Base-by-base conservation (phyloP, 2,888 invertebrate species). In the Caenorhabditis uteleia region DNA sequence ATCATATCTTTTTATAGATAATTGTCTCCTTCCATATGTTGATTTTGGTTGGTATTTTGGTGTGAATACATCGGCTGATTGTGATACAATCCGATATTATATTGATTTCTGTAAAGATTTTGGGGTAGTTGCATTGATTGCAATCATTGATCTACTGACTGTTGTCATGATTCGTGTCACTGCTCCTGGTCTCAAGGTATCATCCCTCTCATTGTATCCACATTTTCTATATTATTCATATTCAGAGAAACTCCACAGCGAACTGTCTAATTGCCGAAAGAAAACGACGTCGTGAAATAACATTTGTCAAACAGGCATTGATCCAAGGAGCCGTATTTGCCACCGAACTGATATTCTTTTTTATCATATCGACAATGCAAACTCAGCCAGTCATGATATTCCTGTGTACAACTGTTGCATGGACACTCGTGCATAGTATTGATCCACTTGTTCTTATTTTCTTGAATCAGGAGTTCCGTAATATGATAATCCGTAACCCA, bases 1-100 rank as follows among this genome's bases (percentile, higher is more conserved):
- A 29, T 40, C 23, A 25, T 25, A 25, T 43, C 14, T 38, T 1
- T 45, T 58, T 59, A 20, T 50, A 61, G 61, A 61, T 39, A 61
- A 61, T 25, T 61, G 61, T 36, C 44, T 49, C 5, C 51, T 61
- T 3, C 61, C 61, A 2, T 61, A 61, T 21, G 61, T 61, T 0
- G 56, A 61, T 12, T 61, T 56, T 25, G 61, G 61, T 7, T 61
- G 61, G 61, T 61, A 61, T 29, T 61, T 61, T 25, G 61, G 61
- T 6, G 61, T 61, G 25, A 61, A 61, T 26, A 61, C 61, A 1
- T 61, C 61, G 21, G 47, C 21, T 0, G 47, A 50, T 10, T 61
- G 61, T 55, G 61, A 61, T 47, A 50, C 51, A 43, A 56, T 61
- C 44, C 40, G 61, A 14, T 61, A 36, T 31, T 61, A 44, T 20